Evolutionary conservation across 23 tunicate species (phyloP).

Genomic region (Halocynthia roretzi): DNA sequence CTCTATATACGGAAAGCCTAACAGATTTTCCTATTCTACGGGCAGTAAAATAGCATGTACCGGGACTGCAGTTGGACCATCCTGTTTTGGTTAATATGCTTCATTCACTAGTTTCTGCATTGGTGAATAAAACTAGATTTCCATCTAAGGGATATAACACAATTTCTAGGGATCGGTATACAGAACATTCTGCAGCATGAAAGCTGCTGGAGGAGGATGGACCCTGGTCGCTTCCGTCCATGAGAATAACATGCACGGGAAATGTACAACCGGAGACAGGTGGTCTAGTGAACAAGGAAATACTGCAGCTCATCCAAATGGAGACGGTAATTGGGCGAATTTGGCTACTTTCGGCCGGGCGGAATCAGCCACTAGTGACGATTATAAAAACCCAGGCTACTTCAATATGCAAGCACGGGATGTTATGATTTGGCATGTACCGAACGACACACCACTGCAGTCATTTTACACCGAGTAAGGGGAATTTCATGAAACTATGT

Average conservation of each 20-base stretch:
- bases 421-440: constrained; percentile 27
- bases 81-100: too few relatives aligned
- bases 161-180: constrained; percentile 3
- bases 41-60: too few relatives aligned
- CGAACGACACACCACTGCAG: not conserved
- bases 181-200: constrained; percentile 7
- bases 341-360: constrained; percentile 10
- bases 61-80: too few relatives aligned
- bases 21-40: too few relatives aligned
- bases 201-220: constrained; percentile 24
- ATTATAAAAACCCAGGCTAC: constrained; percentile 23
- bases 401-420: constrained; percentile 15
- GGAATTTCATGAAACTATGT: not conserved
- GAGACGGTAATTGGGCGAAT: constrained; percentile 28
- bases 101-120: too few relatives aligned
- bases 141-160: too few relatives aligned
- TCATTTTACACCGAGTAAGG: too few relatives aligned
- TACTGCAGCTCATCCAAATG: constrained; percentile 22
- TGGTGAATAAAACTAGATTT: too few relatives aligned
- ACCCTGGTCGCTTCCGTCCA: constrained; percentile 24
- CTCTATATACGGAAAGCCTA: too few relatives aligned
- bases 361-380: constrained; percentile 23
- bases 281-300: constrained; percentile 31
- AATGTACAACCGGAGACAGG: constrained; percentile 23
- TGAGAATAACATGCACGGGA: constrained; percentile 5